A percentile compares a stretch with the other conserved stretches of the same genome.
phyloP scores from a whole-genome alignment of 2,888 invertebrate species.

The Clostera curtula region DNA sequence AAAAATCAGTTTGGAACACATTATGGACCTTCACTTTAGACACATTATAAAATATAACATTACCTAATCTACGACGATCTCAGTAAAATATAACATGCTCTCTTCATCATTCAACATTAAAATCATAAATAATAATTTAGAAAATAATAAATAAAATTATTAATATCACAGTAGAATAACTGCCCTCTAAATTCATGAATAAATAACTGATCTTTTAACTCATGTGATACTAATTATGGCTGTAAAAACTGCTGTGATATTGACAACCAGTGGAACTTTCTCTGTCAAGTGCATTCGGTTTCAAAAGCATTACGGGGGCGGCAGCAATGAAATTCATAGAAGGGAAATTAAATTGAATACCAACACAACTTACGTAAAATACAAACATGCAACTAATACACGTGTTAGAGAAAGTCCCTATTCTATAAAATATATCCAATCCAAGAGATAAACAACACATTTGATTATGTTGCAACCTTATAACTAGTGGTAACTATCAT shows the following conservation, averaged over 20 bases:
- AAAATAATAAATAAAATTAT: conserved; percentile 69
- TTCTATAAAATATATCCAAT: conserved; percentile 35
- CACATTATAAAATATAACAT: conserved; percentile 43
- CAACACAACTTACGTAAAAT: no score
- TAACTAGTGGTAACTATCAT: conserved; percentile 67
- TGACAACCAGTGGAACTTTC: conserved; percentile 65
- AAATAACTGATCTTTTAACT: no score
- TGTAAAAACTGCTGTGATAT: conserved; percentile 69
- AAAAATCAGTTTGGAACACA: conserved; percentile 61
- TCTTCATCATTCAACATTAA: conserved; percentile 51
- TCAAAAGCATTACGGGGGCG: no score
- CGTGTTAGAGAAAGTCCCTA: conserved; percentile 29
- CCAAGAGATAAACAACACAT: conserved; percentile 46
- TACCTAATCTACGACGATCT: conserved; percentile 51
- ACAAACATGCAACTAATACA: no score
- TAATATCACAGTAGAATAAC: conserved; percentile 72
- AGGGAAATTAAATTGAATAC: no score
- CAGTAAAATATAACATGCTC: conserved; percentile 51
- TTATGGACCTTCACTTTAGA: conserved; percentile 54
- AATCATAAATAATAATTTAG: conserved; percentile 63
- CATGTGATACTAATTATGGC: conserved; percentile 49
- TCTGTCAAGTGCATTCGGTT: no score
- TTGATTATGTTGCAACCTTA: conserved; percentile 50
- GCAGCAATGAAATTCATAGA: no score
- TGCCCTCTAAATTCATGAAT: conserved; percentile 50